Evolutionary conservation across 2,888 invertebrate genomes (phyloP).

Genomic region (Laothoe populi): DNA sequence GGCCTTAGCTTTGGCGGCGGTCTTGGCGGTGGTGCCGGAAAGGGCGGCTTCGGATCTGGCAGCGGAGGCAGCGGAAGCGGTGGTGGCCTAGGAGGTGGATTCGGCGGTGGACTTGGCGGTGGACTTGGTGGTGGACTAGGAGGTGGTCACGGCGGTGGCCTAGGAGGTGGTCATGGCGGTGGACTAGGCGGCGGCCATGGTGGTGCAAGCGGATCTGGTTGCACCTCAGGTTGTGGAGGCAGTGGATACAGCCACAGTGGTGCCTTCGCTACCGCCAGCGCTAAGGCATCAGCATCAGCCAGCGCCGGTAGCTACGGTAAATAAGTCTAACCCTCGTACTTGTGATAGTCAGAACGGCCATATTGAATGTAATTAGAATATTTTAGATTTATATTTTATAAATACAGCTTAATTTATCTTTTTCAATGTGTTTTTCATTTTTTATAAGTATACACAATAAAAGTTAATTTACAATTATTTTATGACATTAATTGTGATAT

Average conservation of each 20-base stretch:
- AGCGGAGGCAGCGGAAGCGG: constrained; percentile 21
- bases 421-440: constrained; percentile 1
- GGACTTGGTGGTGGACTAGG: constrained; percentile 22
- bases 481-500: too few species aligned
- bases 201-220: constrained; percentile 26
- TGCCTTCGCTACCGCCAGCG: constrained; percentile 60
- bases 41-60: constrained; percentile 3
- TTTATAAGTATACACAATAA: too few species aligned
- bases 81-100: constrained; percentile 20
- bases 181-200: constrained; percentile 17
- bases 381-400: constrained; percentile 12
- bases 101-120: constrained; percentile 19
- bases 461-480: too few species aligned
- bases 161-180: constrained; percentile 20
- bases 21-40: constrained; percentile 20
- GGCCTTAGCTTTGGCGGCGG: constrained; percentile 24
- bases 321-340: background rate
- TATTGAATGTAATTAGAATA: constrained; percentile 27
- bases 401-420: constrained; percentile 23
- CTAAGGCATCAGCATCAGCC: constrained; percentile 60
- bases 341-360: constrained; percentile 37
- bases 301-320: constrained; percentile 60
- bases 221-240: constrained; percentile 36
- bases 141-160: constrained; percentile 20
- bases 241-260: constrained; percentile 47